These are phyloP conservation scores for Mirza zaza DNA, from an alignment of 2,113 vertebrate species.

Conservation along the genomic window DNA sequence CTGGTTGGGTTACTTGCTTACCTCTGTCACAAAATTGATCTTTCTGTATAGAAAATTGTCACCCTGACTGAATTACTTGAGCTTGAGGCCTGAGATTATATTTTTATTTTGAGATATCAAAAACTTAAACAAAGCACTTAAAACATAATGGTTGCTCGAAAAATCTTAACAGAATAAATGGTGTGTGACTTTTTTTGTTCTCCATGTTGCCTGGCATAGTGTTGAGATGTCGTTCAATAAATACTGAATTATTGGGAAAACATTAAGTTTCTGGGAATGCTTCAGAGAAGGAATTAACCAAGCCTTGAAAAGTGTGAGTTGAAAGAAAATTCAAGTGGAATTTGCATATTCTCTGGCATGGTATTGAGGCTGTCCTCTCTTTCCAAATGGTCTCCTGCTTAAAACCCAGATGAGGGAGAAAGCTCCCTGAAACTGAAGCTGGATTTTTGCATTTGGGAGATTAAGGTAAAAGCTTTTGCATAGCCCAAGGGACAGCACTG, in stretches of 20 bases:
- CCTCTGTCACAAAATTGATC: neutral
- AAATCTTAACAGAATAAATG: conserved; percentile 12
- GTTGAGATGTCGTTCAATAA: neutral
- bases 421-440: neutral
- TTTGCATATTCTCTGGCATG: neutral
- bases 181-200: neutral
- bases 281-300: conserved; percentile 35
- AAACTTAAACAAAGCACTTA: conserved; percentile 23
- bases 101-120: conserved; percentile 45
- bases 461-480: conserved; percentile 46
- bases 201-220: neutral
- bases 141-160: neutral
- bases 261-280: neutral
- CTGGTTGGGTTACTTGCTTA: neutral
- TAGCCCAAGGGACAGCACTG: neutral
- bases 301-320: neutral
- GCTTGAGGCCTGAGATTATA: neutral
- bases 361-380: neutral
- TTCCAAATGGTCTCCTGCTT: neutral
- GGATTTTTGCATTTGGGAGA: conserved; percentile 47
- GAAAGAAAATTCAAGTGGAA: conserved; percentile 25
- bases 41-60: neutral
- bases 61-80: neutral
- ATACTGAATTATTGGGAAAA: neutral
- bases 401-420: neutral